Evolutionary conservation across 2,797 vertebrate species (phyloP).

Genomic region (Macroramphosus scolopax): DNA sequence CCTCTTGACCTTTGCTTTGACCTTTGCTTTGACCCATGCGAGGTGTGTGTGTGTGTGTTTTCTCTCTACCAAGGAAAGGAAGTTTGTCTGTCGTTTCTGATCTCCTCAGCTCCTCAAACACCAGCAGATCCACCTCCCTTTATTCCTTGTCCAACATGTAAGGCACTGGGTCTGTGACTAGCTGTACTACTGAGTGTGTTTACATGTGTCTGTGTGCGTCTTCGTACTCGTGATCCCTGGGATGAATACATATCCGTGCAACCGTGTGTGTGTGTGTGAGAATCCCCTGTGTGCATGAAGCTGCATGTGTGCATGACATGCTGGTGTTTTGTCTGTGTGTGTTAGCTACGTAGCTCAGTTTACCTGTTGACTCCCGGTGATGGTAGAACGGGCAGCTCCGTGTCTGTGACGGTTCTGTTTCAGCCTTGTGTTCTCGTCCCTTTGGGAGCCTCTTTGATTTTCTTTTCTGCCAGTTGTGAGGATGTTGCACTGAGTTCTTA

Average conservation of each 20-base stretch:
- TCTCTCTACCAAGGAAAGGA: slow-evolving; percentile 81
- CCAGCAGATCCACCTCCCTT: slow-evolving; percentile 83
- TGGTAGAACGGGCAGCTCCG: not conserved
- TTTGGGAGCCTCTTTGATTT: slow-evolving; percentile 32
- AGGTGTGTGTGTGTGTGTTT: slow-evolving; percentile 62
- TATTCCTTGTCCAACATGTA: slow-evolving; percentile 86
- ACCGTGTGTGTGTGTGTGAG: slow-evolving; percentile 17
- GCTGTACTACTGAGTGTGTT: slow-evolving; percentile 39
- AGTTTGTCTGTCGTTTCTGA: slow-evolving; percentile 84
- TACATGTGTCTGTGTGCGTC: slow-evolving; percentile 11
- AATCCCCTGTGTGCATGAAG: slow-evolving; percentile 45
- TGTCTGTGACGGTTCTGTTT: slow-evolving; percentile 4
- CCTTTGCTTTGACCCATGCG: slow-evolving; percentile 54
- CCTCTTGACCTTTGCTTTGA: slow-evolving; percentile 50
- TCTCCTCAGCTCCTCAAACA: slow-evolving; percentile 80
- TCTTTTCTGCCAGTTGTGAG: slow-evolving; percentile 16
- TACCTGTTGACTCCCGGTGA: slow-evolving; percentile 16
- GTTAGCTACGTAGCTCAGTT: slow-evolving; percentile 14
- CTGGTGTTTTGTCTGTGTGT: slow-evolving; percentile 13
- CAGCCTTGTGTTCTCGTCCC: slow-evolving; percentile 50
- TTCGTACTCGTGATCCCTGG: slow-evolving; percentile 6
- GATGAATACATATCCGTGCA: slow-evolving; percentile 17
- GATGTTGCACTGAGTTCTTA: slow-evolving; percentile 13
- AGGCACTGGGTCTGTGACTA: slow-evolving; percentile 72
- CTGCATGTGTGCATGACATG: slow-evolving; percentile 56